Conservation (phyloP, 2,888 invertebrate species). For the Lymantria dispar region DNA sequence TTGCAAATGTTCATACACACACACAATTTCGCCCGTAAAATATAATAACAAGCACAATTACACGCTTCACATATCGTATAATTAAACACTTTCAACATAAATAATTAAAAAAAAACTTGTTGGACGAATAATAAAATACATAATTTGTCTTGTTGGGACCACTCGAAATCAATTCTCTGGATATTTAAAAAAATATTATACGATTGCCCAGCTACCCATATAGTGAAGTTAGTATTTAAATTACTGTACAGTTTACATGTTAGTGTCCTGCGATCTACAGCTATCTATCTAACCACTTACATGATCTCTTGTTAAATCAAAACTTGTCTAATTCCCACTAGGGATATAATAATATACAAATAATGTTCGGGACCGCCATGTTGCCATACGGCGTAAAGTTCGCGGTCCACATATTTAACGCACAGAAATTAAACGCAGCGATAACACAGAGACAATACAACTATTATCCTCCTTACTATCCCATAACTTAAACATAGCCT, state of each 20-base stretch:
- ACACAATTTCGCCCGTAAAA: slow-evolving; percentile 20
- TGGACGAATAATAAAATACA: slow-evolving; percentile 62
- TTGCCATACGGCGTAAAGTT: background rate
- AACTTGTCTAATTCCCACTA: slow-evolving; percentile 44
- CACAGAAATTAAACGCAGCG: slow-evolving; percentile 46
- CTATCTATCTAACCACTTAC: slow-evolving; percentile 61
- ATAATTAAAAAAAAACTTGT: slow-evolving; percentile 35
- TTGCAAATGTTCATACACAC: slow-evolving; percentile 21
- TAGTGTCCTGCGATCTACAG: slow-evolving; percentile 66
- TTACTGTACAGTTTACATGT: slow-evolving; percentile 75
- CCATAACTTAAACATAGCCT: slow-evolving; percentile 67
- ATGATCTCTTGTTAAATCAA: slow-evolving; percentile 46
- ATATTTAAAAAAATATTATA: slow-evolving; percentile 72
- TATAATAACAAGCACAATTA: slow-evolving; percentile 41
- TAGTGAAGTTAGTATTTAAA: slow-evolving; percentile 77
- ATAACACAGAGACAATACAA: slow-evolving; percentile 49
- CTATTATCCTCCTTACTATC: slow-evolving; percentile 59
- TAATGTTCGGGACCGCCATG: slow-evolving; percentile 38
- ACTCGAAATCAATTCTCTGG: slow-evolving; percentile 60
- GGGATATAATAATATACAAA: slow-evolving; percentile 47
- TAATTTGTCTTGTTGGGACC: slow-evolving; percentile 56
- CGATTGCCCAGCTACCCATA: slow-evolving; percentile 80
- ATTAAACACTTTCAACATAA: slow-evolving; percentile 49
- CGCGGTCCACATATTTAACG: slow-evolving; percentile 31
- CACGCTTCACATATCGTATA: slow-evolving; percentile 43